Evolutionary conservation across 2,113 vertebrate species (phyloP).

Genomic region (Emydura subglobosa): DNA sequence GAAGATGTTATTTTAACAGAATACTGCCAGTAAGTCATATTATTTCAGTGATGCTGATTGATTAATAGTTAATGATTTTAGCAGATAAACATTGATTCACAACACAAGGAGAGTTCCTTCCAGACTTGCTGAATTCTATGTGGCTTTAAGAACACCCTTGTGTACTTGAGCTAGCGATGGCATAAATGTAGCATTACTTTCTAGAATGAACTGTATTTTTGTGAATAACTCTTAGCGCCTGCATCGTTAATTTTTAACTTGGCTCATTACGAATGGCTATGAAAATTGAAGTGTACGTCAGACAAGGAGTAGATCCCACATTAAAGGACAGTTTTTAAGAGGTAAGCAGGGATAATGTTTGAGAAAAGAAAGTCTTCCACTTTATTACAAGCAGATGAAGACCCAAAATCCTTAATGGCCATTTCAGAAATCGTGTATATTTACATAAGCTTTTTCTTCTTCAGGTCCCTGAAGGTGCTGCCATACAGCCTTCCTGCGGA

Average conservation of each 20-base stretch:
- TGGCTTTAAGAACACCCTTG: neutral
- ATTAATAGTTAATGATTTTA: neutral
- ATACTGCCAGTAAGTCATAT: accelerated
- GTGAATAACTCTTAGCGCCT: neutral
- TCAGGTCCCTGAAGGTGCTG: neutral
- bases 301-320: neutral
- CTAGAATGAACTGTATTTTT: accelerated
- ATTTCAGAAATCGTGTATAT: neutral
- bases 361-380: neutral
- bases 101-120: neutral
- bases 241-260: neutral
- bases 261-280: neutral
- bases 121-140: neutral
- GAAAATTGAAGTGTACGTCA: accelerated
- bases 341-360: neutral
- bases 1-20: accelerated
- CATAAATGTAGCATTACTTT: neutral
- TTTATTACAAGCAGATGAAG: neutral
- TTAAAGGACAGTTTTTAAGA: accelerated
- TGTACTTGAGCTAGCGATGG: neutral
- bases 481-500: neutral
- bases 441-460: neutral
- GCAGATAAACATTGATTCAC: neutral
- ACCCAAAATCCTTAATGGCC: neutral
- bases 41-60: neutral